phyloP scores from a whole-genome alignment of 1,140 invertebrate genomes.

The Halictus rubicundus region DNA sequence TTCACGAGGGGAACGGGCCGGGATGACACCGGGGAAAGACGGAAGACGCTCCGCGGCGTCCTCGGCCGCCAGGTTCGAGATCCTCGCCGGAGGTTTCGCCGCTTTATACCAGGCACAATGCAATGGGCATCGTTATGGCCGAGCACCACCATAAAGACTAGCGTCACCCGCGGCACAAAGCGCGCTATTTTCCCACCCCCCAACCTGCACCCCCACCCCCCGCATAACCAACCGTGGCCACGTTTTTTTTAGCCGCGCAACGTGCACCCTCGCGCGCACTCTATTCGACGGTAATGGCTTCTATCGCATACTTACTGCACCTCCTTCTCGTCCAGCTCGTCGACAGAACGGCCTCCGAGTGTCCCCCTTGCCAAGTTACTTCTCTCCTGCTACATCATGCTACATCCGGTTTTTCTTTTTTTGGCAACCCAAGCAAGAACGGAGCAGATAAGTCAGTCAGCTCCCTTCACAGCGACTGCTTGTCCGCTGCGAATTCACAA shows the following conservation, averaged over 20 bases:
- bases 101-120: slow-evolving; percentile 65
- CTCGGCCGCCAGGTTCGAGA: slow-evolving; percentile 48
- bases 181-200: slow-evolving; percentile 65
- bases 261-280: slow-evolving; percentile 15
- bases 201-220: not conserved
- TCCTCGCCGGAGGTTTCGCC: slow-evolving; percentile 33
- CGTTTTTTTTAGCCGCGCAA: slow-evolving; percentile 27
- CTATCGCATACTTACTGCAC: slow-evolving; percentile 4
- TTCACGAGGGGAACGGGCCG: slow-evolving; percentile 53
- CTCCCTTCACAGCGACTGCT: too few species aligned
- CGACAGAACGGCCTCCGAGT: slow-evolving; percentile 15
- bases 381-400: not conserved
- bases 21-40: slow-evolving; percentile 15
- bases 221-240: slow-evolving; percentile 27
- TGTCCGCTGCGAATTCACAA: too few species aligned
- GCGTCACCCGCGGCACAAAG: slow-evolving; percentile 64
- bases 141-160: slow-evolving; percentile 66
- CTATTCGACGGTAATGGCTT: slow-evolving; percentile 34
- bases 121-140: slow-evolving; percentile 67
- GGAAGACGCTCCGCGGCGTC: slow-evolving; percentile 15
- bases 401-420: too few species aligned
- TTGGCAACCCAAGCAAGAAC: too few species aligned
- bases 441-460: too few species aligned
- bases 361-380: slow-evolving; percentile 13
- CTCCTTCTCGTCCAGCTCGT: slow-evolving; percentile 6